Base-by-base conservation (phyloP, 2,888 invertebrate species). In the Fabriciana adippe region DNA sequence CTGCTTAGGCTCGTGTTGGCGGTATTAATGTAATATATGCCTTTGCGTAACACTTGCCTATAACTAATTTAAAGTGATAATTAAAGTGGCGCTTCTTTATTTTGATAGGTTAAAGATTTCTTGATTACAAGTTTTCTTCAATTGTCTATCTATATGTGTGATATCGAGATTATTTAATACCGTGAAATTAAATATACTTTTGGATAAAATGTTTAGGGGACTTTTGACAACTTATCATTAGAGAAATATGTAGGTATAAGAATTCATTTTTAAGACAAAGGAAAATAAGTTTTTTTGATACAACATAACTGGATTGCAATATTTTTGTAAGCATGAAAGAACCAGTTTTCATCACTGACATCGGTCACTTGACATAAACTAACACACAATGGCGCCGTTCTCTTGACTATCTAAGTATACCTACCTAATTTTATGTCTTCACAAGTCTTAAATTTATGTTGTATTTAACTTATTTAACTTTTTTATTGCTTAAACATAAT, bases 371-470 rank as follows among this genome's bases (percentile, higher is more conserved):
- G 71, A 68, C 66, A 70, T 55, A 67, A 71, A 66, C 66, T 61
- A 71, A 69, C 72, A 68, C 68, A 62, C 64, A 70, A 67, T 56
- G 75, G 75, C 74, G 75, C 75, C 75, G 56, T 57, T 70, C 68
- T 71, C 71, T 53, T 60, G 66, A 69, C 64, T 59, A 63, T 65
- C 56, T 53, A 50, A 67, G 64, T 67, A 62, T 67, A 71, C 62
- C 62, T 67, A 71, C 62, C 59, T 60, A 67, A 71, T 71, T 71
- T 71, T 69, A 69, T 69, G 65, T 62, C 67, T 69, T 71, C 67
- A 69, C 71, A 67, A 67, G 62, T 63, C 50, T 69, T 67, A 59
- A 69, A 63, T 65, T 65, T 63, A 69, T 67, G 56, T 67, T 64
- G 51, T 71, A 69, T 71, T 71, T 69, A 41, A 67, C 71, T 69